Evolutionary conservation across 2,888 invertebrate species (phyloP), one percentile per base, ranked within the genome.

Genomic region (Macrosiphum euphorbiae): DNA sequence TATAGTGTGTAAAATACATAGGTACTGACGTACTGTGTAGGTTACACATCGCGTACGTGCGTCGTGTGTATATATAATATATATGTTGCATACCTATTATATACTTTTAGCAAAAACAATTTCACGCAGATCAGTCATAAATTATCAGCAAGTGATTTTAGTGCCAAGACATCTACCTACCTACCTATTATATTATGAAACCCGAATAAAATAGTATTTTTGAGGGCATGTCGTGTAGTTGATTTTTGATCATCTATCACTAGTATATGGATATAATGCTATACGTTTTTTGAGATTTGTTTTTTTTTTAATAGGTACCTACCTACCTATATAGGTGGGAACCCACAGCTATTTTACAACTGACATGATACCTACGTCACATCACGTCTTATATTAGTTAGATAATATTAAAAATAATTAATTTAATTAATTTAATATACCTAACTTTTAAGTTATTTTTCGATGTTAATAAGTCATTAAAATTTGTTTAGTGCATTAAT

Each of bases 81-180:
- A 58, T 28, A 67, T n/a, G 67, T 67, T 67, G 16, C 67, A n/a
- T 67, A n/a, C 67, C 67, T 67, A 67, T 67, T 35, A 67, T 35
- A 67, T 67, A 67, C 67, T 16, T 67, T n/a, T 67, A 67, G 67
- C 16, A 67, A 67, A 67, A 67, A 67, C 35, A 67, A 67, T 67
- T 67, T 67, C 67, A 67, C 67, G 67, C 67, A 67, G n/a, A 67
- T 67, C n/a, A 67, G 67, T 67, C 67, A 67, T 67, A 35, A 67
- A 67, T 67, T 67, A 67, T 67, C 67, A 67, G n/a, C 67, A 35
- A 67, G 0, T 67, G 16, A 67, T 67, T 67, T 67, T 35, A n/a
- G 67, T 35, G 67, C 67, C n/a, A n/a, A n/a, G n/a, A 67, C 61
- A 67, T 35, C 67, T 35, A 58, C 24, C 24, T 58, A 58, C 1